Evolutionary conservation across 2,113 vertebrate genomes (phyloP).

Genomic region (Hippocampus comes): DNA sequence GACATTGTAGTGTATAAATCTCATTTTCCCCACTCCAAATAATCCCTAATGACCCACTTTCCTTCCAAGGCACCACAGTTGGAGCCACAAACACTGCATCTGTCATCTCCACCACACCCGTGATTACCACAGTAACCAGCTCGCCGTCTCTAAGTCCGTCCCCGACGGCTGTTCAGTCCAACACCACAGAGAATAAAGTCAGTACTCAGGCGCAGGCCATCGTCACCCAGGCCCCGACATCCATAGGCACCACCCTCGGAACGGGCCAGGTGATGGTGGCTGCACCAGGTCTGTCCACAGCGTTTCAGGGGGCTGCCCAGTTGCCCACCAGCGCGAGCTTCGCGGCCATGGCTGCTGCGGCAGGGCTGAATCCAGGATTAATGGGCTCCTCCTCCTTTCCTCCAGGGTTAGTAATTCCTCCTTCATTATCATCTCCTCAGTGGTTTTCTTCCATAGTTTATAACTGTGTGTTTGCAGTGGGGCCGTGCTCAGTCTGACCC

Average conservation of each 20-base stretch:
- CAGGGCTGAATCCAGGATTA: constrained; percentile 89
- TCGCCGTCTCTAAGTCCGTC: constrained; percentile 88
- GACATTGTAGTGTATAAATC: neutral
- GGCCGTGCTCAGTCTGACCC: constrained; percentile 92
- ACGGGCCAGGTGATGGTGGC: constrained; percentile 94
- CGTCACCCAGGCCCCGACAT: constrained; percentile 81
- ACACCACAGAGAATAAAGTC: constrained; percentile 65
- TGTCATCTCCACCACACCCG: constrained; percentile 88
- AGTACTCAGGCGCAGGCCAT: constrained; percentile 74
- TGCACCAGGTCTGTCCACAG: constrained; percentile 82
- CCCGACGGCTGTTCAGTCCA: constrained; percentile 73
- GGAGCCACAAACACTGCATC: constrained; percentile 85
- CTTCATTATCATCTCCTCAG: neutral
- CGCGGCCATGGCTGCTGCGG: constrained; percentile 95
- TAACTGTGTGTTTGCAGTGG: constrained; percentile 75
- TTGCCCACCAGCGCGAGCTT: constrained; percentile 89
- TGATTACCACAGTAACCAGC: constrained; percentile 78
- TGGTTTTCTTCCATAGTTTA: neutral
- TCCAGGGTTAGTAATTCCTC: constrained; percentile 80
- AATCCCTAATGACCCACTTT: neutral
- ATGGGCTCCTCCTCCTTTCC: constrained; percentile 94
- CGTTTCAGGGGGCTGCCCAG: constrained; percentile 83
- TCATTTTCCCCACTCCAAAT: neutral
- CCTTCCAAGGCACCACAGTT: constrained; percentile 78
- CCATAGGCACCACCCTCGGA: constrained; percentile 79